phyloP scores from a whole-genome alignment of 2,113 vertebrate species.

The Trematocara stigmaticum region DNA sequence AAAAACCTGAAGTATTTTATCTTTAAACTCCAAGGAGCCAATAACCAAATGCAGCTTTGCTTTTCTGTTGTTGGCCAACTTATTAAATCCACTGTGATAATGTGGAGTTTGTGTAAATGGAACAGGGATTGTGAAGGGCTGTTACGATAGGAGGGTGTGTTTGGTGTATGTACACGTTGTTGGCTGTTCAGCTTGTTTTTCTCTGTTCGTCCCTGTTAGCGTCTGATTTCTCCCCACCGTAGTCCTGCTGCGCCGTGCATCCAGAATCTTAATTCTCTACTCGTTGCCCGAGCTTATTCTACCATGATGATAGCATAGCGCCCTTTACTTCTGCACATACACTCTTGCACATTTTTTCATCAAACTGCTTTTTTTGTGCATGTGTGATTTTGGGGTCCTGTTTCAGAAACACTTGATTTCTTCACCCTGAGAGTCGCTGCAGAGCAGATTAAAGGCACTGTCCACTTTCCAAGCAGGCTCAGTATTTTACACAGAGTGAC shows the following conservation, averaged over 20 bases:
- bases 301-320: neutral
- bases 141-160: neutral
- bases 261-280: constrained; percentile 45
- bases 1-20: neutral
- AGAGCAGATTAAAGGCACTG: constrained; percentile 3
- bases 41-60: neutral
- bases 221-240: constrained; percentile 24
- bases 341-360: constrained; percentile 1
- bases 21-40: neutral
- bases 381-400: neutral
- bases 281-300: constrained; percentile 1
- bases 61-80: neutral
- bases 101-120: neutral
- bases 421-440: neutral
- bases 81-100: neutral
- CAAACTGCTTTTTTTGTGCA: neutral
- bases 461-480: neutral
- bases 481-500: neutral
- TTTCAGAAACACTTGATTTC: neutral
- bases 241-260: neutral
- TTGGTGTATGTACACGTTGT: neutral
- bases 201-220: constrained; percentile 5
- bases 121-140: neutral
- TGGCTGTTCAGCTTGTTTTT: neutral
- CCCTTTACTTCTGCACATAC: constrained; percentile 4